Evolutionary conservation across 1,140 invertebrate genomes (phyloP), one percentile per base, ranked within the genome.

Genomic region (Bombus terrestris): DNA sequence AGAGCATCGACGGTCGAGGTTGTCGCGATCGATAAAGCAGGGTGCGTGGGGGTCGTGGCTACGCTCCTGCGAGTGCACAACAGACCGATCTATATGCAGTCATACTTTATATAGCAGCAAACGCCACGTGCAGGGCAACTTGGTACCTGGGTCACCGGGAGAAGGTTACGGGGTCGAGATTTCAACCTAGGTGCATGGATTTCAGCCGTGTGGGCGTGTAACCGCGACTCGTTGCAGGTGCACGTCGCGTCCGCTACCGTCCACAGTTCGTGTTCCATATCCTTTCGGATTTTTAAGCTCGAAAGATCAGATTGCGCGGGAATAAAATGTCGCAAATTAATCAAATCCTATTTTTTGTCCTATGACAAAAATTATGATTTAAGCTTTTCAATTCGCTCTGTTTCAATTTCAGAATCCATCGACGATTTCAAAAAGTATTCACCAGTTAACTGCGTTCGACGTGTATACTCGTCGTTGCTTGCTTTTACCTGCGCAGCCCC

Each of bases 111-210:
- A 91, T 91, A 91, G 85, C 83, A 84, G 77, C 57, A 74, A 68
- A 32, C 68, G 83, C 83, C 87, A 87, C 78, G 86, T 87, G 87
- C 82, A 83, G 85, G 88, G 85, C 83, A 81, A 84, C 80, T 89
- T 77, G 85, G 89, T 91, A 87, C 88, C 87, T 91, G 90, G 90
- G 90, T 91, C 90, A 91, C 87, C 89, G 87, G 88, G 90, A 91
- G 90, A 91, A 91, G 90, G 90, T 91, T 88, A 91, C 90, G 84
- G 86, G 89, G 90, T 91, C 90, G 85, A 47, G 88, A 88, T 88
- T 90, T 90, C 82, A 90, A 43, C 80, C 81, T 83, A 82, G 90
- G 82, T 85, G 90, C 86, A 80, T 43, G 81, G 78, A 85, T 72
- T 72, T 71, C 47, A 57, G n/a, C n/a, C 68, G 87, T 47, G 89